Conservation (phyloP, 2,888 invertebrate species). For the Silvanus unidentatus region DNA sequence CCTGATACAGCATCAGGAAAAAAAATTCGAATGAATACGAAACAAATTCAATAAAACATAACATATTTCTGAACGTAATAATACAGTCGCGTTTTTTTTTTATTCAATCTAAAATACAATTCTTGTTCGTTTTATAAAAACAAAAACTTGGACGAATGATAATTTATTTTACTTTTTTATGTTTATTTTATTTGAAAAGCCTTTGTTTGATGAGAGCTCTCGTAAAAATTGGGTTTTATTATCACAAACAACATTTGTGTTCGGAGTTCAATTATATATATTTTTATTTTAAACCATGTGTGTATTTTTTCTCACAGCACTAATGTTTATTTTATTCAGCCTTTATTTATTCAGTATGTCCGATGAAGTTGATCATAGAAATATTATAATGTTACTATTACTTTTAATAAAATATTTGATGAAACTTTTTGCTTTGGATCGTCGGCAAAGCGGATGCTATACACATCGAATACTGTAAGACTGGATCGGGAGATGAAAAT, state of each 20-base stretch:
- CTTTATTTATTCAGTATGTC: slow-evolving; percentile 37
- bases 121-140: slow-evolving; percentile 39
- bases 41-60: slow-evolving; percentile 35
- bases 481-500: too few species aligned
- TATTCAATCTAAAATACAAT: slow-evolving; percentile 34
- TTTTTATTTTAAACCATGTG: slow-evolving; percentile 40
- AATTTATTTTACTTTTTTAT: slow-evolving; percentile 42
- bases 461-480: too few species aligned
- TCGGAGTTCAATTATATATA: slow-evolving; percentile 44
- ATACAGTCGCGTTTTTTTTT: slow-evolving; percentile 28
- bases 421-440: too few species aligned
- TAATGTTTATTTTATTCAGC: slow-evolving; percentile 42
- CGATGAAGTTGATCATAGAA: slow-evolving; percentile 6
- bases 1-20: too few species aligned
- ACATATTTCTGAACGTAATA: slow-evolving; percentile 31
- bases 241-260: slow-evolving; percentile 46
- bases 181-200: slow-evolving; percentile 39
- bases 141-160: slow-evolving; percentile 38
- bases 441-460: too few species aligned
- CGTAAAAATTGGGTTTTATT: slow-evolving; percentile 47
- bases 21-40: slow-evolving; percentile 27
- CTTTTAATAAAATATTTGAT: too few species aligned
- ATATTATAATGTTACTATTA: slow-evolving; percentile 4
- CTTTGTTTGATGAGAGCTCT: slow-evolving; percentile 43
- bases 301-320: slow-evolving; percentile 37